Evolutionary conservation across 2,797 vertebrate species (phyloP).

Genomic region (Kryptopterus vitreolus): DNA sequence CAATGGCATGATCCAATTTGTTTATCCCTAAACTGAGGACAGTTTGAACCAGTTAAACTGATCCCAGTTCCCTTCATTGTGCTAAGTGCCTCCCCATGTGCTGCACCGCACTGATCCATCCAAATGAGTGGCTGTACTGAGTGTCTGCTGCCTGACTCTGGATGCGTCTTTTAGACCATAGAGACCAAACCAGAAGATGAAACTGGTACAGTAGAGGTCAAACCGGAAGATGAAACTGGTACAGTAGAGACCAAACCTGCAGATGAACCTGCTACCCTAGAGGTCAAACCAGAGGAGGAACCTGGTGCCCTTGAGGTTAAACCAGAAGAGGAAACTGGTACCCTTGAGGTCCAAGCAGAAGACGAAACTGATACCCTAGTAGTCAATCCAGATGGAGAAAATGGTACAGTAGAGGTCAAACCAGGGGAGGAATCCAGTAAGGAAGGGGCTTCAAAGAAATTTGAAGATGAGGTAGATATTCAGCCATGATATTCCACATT

Average conservation of each 20-base stretch:
- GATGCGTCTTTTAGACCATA: constrained; percentile 58
- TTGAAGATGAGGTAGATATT: constrained; percentile 62
- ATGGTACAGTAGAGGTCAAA: constrained; percentile 51
- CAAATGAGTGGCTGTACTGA: constrained; percentile 49
- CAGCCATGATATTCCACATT: constrained; percentile 34
- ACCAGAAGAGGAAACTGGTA: constrained; percentile 49
- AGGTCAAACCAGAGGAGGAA: constrained; percentile 40
- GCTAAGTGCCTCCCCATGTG: constrained; percentile 32
- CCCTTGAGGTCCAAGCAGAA: constrained; percentile 50
- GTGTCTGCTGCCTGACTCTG: constrained; percentile 46
- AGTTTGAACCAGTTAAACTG: constrained; percentile 53
- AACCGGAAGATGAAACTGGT: constrained; percentile 44
- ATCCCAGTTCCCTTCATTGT: constrained; percentile 49
- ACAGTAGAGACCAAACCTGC: constrained; percentile 43
- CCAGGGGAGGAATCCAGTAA: constrained; percentile 56
- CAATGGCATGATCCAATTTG: constrained; percentile 40
- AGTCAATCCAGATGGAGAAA: constrained; percentile 51
- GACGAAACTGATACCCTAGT: constrained; percentile 54
- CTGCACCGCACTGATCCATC: constrained; percentile 49
- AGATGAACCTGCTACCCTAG: constrained; percentile 43
- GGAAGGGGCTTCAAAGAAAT: constrained; percentile 54
- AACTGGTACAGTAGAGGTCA: constrained; percentile 38
- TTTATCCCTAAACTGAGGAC: constrained; percentile 47
- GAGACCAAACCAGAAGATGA: constrained; percentile 47
- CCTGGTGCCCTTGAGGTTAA: constrained; percentile 49